Base-by-base conservation (phyloP, 1,140 invertebrate genomes). In the Drosophila kanapiae region DNA sequence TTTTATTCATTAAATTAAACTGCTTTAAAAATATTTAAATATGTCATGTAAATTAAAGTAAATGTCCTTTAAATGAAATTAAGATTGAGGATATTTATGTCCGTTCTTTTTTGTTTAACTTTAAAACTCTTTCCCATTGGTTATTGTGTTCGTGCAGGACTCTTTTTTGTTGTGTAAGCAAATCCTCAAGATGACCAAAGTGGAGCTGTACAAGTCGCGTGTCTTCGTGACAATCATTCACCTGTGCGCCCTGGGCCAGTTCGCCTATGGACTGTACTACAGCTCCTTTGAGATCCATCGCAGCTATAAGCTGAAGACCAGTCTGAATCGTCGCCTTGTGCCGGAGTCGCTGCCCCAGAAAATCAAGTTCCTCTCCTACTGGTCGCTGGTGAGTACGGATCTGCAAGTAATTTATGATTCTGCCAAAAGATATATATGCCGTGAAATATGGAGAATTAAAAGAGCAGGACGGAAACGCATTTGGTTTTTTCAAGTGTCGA, bases 351-450 rank as follows among this genome's bases (percentile, higher is more conserved):
- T 93, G 51, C 77, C 83, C 13, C 94, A 94, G 45, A 93, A 93
- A 79, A 42, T 93, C 4, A 94, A 93, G 60, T 94, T 93, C 65
- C 83, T 95, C 31, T 94, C 94, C 4, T 92, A 94, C 37, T 95
- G 94, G 94, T 83, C 93, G 67, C 63, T 95, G 93, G 94, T 95
- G 86, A 94, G 94, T 94, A 35, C 16, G 57, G 35, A 37, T 33
- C 47, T 35, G 5, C 42, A 64, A 61, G 23, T 45, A 31, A 53
- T 67, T 60, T 60, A 47, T 75, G 27, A 69, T 37, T 37, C 11
- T 58, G 27, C 35, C 42, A 37, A 64, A 14, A 69, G 33, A 71
- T 45, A 71, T 61, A 58, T 65, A 67, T 70, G 60, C 56, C 38
- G 38, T 62, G 75, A 70, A 45, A 68, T 54, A 68, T 54, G 47